phyloP scores from a whole-genome alignment of 64 coral and sea anemone genomes.

The Dendrophyllia cribrosa region DNA sequence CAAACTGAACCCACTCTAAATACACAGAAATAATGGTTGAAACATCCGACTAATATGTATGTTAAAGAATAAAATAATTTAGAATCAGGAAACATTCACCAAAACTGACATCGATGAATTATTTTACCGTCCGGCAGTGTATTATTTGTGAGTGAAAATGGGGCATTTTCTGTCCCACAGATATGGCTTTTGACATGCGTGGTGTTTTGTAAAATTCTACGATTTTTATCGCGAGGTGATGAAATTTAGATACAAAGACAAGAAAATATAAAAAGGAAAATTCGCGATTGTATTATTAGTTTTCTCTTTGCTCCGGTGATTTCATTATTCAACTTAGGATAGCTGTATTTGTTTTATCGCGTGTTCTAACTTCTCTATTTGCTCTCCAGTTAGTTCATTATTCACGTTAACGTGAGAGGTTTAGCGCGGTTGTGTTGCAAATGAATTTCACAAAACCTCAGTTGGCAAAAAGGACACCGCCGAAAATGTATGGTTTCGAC shows the following conservation, averaged over 20 bases:
- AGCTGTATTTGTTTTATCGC: constrained; percentile 34
- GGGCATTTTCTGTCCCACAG: not conserved
- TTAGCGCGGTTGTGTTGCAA: too few relatives aligned
- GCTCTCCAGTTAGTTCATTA: constrained; percentile 9
- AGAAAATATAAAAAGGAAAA: not conserved
- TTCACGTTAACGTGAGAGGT: not conserved
- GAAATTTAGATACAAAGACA: not conserved
- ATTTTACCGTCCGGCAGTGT: not conserved
- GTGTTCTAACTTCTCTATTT: constrained; percentile 2
- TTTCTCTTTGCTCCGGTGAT: not conserved
- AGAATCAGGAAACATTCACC: constrained; percentile 5
- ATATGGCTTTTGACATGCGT: not conserved
- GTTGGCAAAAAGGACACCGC: not conserved
- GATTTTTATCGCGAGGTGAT: not conserved
- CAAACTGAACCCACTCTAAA: not conserved
- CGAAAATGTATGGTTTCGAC: too few relatives aligned
- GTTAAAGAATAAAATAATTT: not conserved
- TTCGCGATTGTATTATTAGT: not conserved
- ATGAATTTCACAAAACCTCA: not conserved
- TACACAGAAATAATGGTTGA: not conserved
- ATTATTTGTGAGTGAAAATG: not conserved
- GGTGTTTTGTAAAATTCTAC: not conserved
- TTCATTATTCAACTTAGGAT: not conserved
- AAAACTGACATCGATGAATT: not conserved
- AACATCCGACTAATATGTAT: not conserved